phyloP scores from a whole-genome alignment of 2,888 invertebrate species.

The Cryptocheilus praepositus region DNA sequence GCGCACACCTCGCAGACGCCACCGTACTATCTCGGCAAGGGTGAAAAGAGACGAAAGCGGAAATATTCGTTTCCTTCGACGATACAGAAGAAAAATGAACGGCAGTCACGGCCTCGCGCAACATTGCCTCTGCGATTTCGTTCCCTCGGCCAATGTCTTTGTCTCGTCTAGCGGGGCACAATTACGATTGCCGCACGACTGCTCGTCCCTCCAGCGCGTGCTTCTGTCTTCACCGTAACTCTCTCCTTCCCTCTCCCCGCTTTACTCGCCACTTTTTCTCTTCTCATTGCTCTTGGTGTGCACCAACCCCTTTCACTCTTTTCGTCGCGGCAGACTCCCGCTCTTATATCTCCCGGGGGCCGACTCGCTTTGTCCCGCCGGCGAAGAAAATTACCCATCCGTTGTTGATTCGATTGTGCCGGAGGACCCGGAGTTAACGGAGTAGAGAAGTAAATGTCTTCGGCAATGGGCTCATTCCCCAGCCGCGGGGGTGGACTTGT shows the following conservation, averaged over 20 bases:
- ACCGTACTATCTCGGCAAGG: too few relatives aligned
- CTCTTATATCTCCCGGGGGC: conserved; percentile 9
- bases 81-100: too few relatives aligned
- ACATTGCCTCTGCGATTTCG: background rate
- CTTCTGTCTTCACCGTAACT: background rate
- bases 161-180: conserved; percentile 1
- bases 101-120: too few relatives aligned
- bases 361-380: conserved; percentile 46
- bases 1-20: too few relatives aligned
- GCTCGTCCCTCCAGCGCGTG: background rate
- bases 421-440: conserved; percentile 51
- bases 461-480: conserved; percentile 35
- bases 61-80: too few relatives aligned
- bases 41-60: too few relatives aligned
- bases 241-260: background rate
- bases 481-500: background rate
- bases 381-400: conserved; percentile 57
- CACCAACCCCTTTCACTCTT: background rate
- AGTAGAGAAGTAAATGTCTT: conserved; percentile 60
- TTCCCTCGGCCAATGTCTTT: conserved; percentile 3
- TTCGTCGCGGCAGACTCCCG: background rate
- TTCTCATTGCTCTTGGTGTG: background rate
- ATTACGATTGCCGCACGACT: conserved; percentile 9
- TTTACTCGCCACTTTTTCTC: background rate
- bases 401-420: conserved; percentile 62